Percentiles rank a stretch among this genome's conserved stretches.
phyloP scores from a whole-genome alignment of 2,113 vertebrate genomes.

The Mesocricetus auratus region DNA sequence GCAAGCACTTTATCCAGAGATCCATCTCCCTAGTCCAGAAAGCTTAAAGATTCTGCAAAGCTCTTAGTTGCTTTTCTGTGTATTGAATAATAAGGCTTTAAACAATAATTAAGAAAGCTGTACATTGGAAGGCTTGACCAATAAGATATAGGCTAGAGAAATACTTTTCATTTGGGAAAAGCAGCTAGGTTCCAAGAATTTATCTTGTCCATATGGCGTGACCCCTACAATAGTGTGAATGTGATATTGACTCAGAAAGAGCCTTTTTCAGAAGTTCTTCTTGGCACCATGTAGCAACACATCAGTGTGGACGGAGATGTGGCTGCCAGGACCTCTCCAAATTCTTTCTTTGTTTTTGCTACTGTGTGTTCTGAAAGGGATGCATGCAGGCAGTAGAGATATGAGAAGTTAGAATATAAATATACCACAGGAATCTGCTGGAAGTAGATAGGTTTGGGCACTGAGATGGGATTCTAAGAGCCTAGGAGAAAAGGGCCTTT shows the following conservation, averaged over 20 bases:
- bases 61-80: background rate
- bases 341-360: background rate
- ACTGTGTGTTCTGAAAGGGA: background rate
- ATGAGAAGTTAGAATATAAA: background rate
- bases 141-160: background rate
- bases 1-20: background rate
- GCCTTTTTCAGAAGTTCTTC: background rate
- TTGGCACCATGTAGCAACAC: background rate
- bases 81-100: background rate
- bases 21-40: background rate
- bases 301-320: background rate
- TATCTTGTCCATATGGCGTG: background rate
- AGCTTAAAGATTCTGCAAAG: background rate
- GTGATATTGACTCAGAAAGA: background rate
- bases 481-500: background rate
- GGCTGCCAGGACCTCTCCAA: background rate
- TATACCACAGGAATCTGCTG: accelerated
- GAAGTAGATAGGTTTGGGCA: background rate
- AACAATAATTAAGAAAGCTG: background rate
- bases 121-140: background rate
- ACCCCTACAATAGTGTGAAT: background rate
- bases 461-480: background rate
- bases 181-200: background rate
- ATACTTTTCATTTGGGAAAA: background rate
- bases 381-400: background rate